Evolutionary conservation across 2,797 vertebrate genomes (phyloP).

Genomic region (Epinephelus coioides): DNA sequence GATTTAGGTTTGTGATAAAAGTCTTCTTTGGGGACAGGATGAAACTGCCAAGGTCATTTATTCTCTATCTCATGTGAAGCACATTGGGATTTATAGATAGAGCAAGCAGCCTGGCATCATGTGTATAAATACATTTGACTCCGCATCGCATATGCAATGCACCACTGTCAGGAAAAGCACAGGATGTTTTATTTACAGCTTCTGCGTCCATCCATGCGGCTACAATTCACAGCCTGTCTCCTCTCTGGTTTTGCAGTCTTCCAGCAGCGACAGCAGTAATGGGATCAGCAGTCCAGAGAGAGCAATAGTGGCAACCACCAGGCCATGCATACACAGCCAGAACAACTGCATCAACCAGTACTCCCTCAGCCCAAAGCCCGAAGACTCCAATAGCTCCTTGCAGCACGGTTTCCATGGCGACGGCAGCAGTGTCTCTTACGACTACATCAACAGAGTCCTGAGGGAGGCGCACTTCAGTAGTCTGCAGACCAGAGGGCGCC

Average conservation of each 20-base stretch:
- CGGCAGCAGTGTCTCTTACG: conserved; percentile 89
- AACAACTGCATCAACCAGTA: conserved; percentile 74
- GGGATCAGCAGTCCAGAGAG: conserved; percentile 92
- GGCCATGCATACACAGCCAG: conserved; percentile 82
- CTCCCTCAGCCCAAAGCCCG: conserved; percentile 87
- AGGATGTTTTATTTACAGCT: conserved; percentile 49
- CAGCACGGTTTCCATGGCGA: conserved; percentile 85
- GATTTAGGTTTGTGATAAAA: background rate
- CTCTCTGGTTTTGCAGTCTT: conserved; percentile 80
- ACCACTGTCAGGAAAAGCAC: conserved; percentile 25
- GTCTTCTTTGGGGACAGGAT: background rate
- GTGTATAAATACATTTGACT: conserved; percentile 13
- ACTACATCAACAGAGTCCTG: conserved; percentile 97
- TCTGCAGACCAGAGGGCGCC: conserved; percentile 92
- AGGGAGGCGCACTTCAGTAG: conserved; percentile 98
- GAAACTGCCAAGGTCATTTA: background rate
- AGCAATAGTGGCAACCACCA: conserved; percentile 81
- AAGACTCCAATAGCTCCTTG: conserved; percentile 90
- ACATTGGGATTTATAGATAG: background rate
- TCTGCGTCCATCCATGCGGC: conserved; percentile 21
- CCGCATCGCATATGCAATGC: conserved; percentile 23
- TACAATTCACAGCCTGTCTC: conserved; percentile 10
- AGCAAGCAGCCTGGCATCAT: background rate
- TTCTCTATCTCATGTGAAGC: background rate
- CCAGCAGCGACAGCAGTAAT: conserved; percentile 92